Percentiles rank a stretch among this genome's conserved stretches.
phyloP scores from a whole-genome alignment of 2,888 invertebrate genomes.

The Coecobrya sp. region DNA sequence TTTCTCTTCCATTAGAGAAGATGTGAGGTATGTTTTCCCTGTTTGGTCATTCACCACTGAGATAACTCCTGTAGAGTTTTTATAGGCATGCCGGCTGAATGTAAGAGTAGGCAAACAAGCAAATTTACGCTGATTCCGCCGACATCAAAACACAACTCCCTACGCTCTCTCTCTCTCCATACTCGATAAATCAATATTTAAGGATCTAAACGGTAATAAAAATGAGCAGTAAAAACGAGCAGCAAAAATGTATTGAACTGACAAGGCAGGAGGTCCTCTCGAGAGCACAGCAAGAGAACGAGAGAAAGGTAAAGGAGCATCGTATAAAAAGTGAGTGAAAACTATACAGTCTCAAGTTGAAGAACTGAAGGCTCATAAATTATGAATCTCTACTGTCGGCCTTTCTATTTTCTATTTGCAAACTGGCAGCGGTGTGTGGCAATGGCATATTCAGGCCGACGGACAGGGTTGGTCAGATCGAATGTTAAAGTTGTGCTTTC shows the following conservation, averaged over 20 bases:
- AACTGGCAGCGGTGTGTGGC: slow-evolving; percentile 20
- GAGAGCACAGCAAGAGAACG: neutral
- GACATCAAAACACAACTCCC: neutral
- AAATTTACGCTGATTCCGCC: neutral
- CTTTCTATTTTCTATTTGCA: slow-evolving; percentile 29
- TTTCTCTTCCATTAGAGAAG: neutral
- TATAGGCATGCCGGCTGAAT: neutral
- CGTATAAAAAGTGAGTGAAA: slow-evolving; percentile 32
- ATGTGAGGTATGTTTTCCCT: neutral
- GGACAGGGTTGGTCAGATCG: slow-evolving; percentile 21
- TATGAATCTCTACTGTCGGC: slow-evolving; percentile 61
- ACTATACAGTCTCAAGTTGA: slow-evolving; percentile 27
- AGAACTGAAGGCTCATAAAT: slow-evolving; percentile 66
- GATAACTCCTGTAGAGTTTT: neutral
- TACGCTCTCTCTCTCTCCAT: neutral
- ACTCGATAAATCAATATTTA: slow-evolving; percentile 73
- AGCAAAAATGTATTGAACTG: slow-evolving; percentile 35
- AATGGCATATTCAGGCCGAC: neutral
- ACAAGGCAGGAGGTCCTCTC: slow-evolving; percentile 44
- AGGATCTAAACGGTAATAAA: slow-evolving; percentile 67
- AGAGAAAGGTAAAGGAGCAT: slow-evolving; percentile 11
- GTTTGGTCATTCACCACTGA: slow-evolving; percentile 29
- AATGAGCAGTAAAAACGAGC: slow-evolving; percentile 44
- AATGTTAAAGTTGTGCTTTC: slow-evolving; percentile 27
- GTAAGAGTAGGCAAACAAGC: neutral